Evolutionary conservation across 2,888 invertebrate genomes (phyloP), one percentile per base, ranked within the genome.

Genomic region (Germaria angustata): DNA sequence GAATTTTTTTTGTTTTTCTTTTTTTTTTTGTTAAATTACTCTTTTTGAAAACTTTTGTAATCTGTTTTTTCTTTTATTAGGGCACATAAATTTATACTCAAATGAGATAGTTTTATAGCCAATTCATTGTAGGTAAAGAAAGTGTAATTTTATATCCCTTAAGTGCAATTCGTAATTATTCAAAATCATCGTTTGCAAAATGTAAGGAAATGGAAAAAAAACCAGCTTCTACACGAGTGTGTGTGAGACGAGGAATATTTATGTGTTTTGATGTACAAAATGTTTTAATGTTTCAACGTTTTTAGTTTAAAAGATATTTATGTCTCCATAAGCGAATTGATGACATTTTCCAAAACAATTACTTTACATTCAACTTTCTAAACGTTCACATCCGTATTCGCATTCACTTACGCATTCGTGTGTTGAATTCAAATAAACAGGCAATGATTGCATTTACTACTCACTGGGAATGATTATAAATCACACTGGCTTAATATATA

Each of bases 141-240:
- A 79, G 79, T 63, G 59, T 69, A 66, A 83, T 59, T 81, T 80
- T 86, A 17, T 72, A 71, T 71, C 32, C 39, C 66, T 88, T 89
- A 88, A 89, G 88, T 88, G 87, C 88, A 84, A 77, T 84, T 86
- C 85, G 88, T 87, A 89, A 89, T 89, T 89, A 89, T 88, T 89
- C 89, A 89, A 87, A 82, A 82, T 79, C 72, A 68, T 78, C 88
- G 87, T 86, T 87, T 85, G 59, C 5, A 24, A 6, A 44, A 20
- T 5, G 5, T n/a, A 55, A 32, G 8, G 32, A 41, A 49, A 5
- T n/a, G 17, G 11, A 13, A 15, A 20, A 41, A 9, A 46, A 68
- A 63, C n/a, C n/a, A 46, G 53, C 39, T 39, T 53, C 4, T 55
- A 17, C 41, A n/a, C 39, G 51, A 68, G 7, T 55, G 28, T 53